Base-by-base conservation (phyloP, 2,797 vertebrate genomes). In the Coreius guichenoti region DNA sequence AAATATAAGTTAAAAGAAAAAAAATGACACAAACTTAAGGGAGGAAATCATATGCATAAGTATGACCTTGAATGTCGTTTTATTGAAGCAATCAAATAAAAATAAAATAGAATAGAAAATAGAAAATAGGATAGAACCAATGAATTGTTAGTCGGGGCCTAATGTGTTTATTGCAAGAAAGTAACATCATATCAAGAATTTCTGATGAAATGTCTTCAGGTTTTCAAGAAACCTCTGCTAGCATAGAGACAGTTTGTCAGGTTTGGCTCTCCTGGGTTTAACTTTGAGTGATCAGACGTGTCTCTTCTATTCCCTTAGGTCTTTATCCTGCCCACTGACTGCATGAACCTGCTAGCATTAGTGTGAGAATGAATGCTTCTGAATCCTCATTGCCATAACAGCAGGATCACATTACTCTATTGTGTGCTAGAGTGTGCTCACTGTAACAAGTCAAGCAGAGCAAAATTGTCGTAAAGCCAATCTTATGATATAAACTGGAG, bases 241-340 rank as follows among this genome's bases (percentile, higher is more conserved):
- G 72, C 58, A 63, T 75, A 31, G n/a, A 68, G 47, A 68, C 47
- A 54, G 63, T 58, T 51, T 83, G 58, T 67, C 72, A 51, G 45
- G 47, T 23, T 56, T 77, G 49, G 17, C 13, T 43, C 61, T 19
- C 47, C n/a, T 39, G 73, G 63, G 73, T 39, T 36, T 51, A 68
- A 26, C 61, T 67, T 13, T 12, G 45, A 69, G 31, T 26, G 45
- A 83, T 49, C 29, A 83, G 45, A 43, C 17, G 7, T 68, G 73
- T 77, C 63, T 76, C 31, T 36, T 54, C 43, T 2, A 45, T 36
- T 67, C 73, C 49, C 31, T n/a, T 56, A 68, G 73, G 73, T 54
- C 7, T 68, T 54, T 19, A 31, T 39, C 33, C 63, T 68, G 73
- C 12, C 17, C 47, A 51, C 82, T 68, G 73, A 67, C 29, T 54